A percentile compares a stretch with the other conserved stretches of the same genome.
phyloP scores from a whole-genome alignment of 1,140 invertebrate species.

The Bombus breviceps region DNA sequence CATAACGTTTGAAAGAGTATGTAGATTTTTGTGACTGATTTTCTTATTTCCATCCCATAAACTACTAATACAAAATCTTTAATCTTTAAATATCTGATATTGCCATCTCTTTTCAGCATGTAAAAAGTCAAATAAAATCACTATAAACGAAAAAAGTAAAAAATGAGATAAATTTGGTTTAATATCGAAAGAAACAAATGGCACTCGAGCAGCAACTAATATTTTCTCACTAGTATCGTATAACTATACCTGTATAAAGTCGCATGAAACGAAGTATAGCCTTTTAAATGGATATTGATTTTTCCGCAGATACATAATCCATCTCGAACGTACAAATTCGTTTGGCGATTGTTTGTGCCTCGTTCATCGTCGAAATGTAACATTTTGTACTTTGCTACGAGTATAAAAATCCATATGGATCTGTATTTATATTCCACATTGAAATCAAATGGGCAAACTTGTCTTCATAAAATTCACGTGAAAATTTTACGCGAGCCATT shows the following conservation, averaged over 20 bases:
- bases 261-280: constrained; percentile 13
- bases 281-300: constrained; percentile 38
- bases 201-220: not conserved
- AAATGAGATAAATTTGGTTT: not conserved
- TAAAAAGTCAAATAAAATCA: not conserved
- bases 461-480: not conserved
- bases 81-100: too few species aligned
- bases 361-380: not conserved
- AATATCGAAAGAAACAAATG: not conserved
- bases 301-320: constrained; percentile 9
- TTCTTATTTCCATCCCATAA: not conserved
- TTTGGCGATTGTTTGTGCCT: constrained; percentile 9
- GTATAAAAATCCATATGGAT: not conserved
- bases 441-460: not conserved
- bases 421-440: too few species aligned
- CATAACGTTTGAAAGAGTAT: too few species aligned
- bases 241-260: not conserved
- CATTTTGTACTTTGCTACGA: not conserved
- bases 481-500: not conserved
- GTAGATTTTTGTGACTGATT: too few species aligned
- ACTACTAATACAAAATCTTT: too few species aligned
- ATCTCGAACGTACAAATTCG: constrained; percentile 22
- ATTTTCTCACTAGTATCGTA: constrained; percentile 15
- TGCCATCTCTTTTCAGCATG: too few species aligned
- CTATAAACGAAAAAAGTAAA: not conserved